Conservation (phyloP, 2,888 invertebrate genomes). For the Dolichomitus sp. region DNA sequence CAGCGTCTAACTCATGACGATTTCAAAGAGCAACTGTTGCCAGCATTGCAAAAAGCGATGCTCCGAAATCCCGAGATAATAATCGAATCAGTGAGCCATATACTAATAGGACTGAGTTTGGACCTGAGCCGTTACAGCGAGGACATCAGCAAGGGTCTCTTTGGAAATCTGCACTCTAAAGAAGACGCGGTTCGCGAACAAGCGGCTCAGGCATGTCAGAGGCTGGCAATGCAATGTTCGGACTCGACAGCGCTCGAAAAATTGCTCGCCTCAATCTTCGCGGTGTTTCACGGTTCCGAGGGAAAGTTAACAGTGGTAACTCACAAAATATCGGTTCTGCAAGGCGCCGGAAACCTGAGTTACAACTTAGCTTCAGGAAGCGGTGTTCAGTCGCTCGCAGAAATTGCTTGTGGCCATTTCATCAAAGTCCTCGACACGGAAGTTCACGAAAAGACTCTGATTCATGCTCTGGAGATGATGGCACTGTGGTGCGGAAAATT, state of each 20-base stretch:
- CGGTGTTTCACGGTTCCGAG: slow-evolving; percentile 94
- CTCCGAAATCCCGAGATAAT: slow-evolving; percentile 97
- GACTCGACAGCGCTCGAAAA: slow-evolving; percentile 90
- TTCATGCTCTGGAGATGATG: slow-evolving; percentile 93
- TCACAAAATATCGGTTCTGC: slow-evolving; percentile 95
- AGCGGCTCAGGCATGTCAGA: slow-evolving; percentile 91
- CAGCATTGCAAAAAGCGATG: slow-evolving; percentile 96
- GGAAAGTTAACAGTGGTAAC: slow-evolving; percentile 96
- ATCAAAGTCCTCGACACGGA: slow-evolving; percentile 94
- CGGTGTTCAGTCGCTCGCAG: slow-evolving; percentile 88
- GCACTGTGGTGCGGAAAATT: slow-evolving; percentile 92
- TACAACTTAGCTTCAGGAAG: slow-evolving; percentile 90
- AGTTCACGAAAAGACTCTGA: slow-evolving; percentile 96
- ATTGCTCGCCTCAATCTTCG: slow-evolving; percentile 91
- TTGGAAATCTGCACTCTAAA: slow-evolving; percentile 95
- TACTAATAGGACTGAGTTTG: slow-evolving; percentile 91
- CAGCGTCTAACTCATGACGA: slow-evolving; percentile 89
- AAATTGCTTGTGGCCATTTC: slow-evolving; percentile 90
- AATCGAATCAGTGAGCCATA: slow-evolving; percentile 92
- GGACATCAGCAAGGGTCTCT: slow-evolving; percentile 94
- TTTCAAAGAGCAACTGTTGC: slow-evolving; percentile 92
- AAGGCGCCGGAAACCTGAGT: slow-evolving; percentile 92
- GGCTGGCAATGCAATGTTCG: slow-evolving; percentile 91
- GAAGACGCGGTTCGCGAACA: slow-evolving; percentile 92
- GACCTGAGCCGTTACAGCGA: slow-evolving; percentile 93